Conservation (phyloP, 2,797 vertebrate genomes). For the Pseudomugil gertrudae region DNA sequence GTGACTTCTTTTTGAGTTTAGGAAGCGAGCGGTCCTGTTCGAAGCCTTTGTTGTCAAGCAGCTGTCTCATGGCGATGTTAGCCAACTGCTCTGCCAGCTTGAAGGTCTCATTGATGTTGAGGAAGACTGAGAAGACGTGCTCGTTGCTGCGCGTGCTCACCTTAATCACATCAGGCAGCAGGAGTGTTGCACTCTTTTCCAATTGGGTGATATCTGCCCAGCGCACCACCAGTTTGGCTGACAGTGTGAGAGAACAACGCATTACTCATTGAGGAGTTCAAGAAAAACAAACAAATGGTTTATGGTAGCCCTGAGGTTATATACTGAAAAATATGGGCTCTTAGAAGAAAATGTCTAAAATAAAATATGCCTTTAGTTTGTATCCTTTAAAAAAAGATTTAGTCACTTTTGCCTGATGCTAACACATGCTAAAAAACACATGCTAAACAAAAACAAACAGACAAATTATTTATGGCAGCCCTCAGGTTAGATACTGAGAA, state of each 20-base stretch:
- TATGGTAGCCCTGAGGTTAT: too few relatives aligned
- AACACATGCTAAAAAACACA: too few relatives aligned
- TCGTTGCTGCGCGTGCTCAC: slow-evolving; percentile 93
- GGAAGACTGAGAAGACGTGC: slow-evolving; percentile 96
- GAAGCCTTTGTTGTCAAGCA: slow-evolving; percentile 97
- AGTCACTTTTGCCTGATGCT: too few relatives aligned
- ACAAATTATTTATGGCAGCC: too few relatives aligned
- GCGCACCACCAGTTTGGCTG: slow-evolving; percentile 94
- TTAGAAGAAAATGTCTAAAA: background rate
- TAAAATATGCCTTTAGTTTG: background rate
- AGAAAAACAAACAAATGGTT: background rate
- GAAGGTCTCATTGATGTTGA: slow-evolving; percentile 97
- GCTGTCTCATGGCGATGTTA: slow-evolving; percentile 97
- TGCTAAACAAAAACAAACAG: too few relatives aligned
- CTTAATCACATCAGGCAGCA: slow-evolving; percentile 93
- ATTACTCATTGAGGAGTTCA: background rate
- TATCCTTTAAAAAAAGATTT: background rate
- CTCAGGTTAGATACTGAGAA: too few relatives aligned
- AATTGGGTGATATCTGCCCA: slow-evolving; percentile 98
- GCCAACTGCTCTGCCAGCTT: slow-evolving; percentile 97
- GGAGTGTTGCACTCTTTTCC: slow-evolving; percentile 93
- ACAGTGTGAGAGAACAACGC: slow-evolving; percentile 12
- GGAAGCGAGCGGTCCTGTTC: slow-evolving; percentile 95
- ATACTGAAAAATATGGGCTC: background rate
- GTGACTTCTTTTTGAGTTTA: slow-evolving; percentile 96